These are phyloP conservation scores for Sardina pilchardus DNA, from an alignment of 2,113 vertebrate species.

Conservation along the genomic window DNA sequence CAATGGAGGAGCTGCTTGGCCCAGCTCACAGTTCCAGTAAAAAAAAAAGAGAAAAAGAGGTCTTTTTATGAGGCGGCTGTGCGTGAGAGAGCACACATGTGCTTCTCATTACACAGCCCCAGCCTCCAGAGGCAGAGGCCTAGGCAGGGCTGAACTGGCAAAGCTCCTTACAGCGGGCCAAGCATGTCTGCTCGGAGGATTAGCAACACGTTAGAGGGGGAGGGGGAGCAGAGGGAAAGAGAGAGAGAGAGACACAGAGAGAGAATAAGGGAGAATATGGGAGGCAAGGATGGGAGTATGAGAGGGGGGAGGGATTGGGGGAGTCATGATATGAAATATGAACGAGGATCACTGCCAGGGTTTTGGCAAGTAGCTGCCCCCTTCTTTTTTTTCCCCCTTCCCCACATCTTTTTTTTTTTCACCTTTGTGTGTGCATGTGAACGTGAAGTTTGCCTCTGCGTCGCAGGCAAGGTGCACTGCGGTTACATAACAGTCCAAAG, in stretches of 20 bases:
- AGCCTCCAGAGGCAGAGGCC: conserved; percentile 77
- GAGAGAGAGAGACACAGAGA: conserved; percentile 29
- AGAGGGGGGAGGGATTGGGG: neutral
- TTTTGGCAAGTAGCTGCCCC: neutral
- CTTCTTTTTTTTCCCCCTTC: neutral
- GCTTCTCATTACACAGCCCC: conserved; percentile 78
- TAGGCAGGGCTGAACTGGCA: conserved; percentile 75
- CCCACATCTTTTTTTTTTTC: neutral
- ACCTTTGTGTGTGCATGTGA: neutral
- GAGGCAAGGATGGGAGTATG: conserved; percentile 18
- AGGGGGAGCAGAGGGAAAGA: conserved; percentile 33
- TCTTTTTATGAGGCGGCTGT: conserved; percentile 58
- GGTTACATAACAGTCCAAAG: neutral
- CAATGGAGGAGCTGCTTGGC: neutral
- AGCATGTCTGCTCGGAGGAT: conserved; percentile 76
- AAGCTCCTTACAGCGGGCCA: conserved; percentile 77
- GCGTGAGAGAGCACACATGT: conserved; percentile 74
- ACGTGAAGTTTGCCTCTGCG: neutral
- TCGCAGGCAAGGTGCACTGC: neutral
- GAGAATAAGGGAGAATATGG: conserved; percentile 13
- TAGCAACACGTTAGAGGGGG: conserved; percentile 64
- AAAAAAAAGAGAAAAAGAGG: conserved; percentile 24
- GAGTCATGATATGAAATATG: conserved; percentile 47
- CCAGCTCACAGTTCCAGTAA: conserved; percentile 33
- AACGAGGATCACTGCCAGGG: neutral